Evolutionary conservation across 1,140 invertebrate genomes (phyloP).

Genomic region (Charaxes varanes): DNA sequence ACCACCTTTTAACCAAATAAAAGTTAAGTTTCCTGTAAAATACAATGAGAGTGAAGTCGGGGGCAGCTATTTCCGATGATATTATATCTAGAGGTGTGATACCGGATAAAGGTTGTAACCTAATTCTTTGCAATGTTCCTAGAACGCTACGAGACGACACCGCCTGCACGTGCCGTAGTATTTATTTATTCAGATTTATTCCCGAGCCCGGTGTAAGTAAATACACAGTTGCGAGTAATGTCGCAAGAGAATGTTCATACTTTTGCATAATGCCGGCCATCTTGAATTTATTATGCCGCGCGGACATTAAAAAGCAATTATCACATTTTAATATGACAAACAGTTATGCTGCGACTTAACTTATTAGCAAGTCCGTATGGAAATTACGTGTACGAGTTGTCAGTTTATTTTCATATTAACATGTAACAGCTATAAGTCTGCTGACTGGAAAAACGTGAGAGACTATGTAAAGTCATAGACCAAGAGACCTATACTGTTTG

Average conservation of each 20-base stretch:
- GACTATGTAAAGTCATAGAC: no score
- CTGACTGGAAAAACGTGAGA: no score
- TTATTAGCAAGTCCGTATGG: no score
- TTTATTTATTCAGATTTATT: slow-evolving; percentile 56
- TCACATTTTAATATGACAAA: slow-evolving; percentile 11
- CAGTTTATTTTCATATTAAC: no score
- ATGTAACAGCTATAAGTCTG: no score
- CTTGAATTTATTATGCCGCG: slow-evolving; percentile 17
- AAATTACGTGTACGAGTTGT: no score
- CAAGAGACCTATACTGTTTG: no score
- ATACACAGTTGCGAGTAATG: slow-evolving; percentile 48
- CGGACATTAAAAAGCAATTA: slow-evolving; percentile 21
- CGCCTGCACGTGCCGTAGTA: slow-evolving; percentile 44
- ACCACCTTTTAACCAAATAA: no score
- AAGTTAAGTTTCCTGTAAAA: no score
- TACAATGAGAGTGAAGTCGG: no score
- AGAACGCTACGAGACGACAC: slow-evolving; percentile 32
- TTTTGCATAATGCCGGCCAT: slow-evolving; percentile 28
- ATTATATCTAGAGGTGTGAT: not conserved
- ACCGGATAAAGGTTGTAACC: slow-evolving; percentile 13
- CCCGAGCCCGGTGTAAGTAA: slow-evolving; percentile 30
- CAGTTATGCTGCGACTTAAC: not conserved
- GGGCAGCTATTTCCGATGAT: no score
- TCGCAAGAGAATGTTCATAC: slow-evolving; percentile 32
- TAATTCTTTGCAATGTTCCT: slow-evolving; percentile 25